phyloP scores from a whole-genome alignment of 2,888 invertebrate species.

The Argyresthia albistria region DNA sequence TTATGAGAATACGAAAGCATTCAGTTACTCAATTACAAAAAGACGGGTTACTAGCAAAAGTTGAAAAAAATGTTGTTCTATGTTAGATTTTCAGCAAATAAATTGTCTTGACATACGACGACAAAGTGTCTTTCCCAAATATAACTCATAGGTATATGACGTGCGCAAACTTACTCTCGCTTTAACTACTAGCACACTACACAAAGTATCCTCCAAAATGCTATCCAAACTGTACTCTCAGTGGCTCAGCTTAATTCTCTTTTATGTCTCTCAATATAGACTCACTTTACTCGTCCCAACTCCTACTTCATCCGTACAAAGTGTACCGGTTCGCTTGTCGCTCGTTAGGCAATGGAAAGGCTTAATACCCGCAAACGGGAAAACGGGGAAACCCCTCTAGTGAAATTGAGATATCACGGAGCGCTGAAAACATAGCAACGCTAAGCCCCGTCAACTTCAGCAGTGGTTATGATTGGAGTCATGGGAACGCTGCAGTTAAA shows the following conservation, averaged over 20 bases:
- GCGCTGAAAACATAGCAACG: conserved; percentile 64
- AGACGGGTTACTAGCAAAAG: too few relatives aligned
- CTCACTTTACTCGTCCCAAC: not conserved
- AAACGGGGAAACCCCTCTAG: conserved; percentile 43
- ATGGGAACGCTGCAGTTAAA: not conserved
- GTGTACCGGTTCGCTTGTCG: conserved; percentile 23
- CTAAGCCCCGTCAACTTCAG: conserved; percentile 47
- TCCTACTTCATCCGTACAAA: conserved; percentile 9
- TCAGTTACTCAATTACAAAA: too few relatives aligned
- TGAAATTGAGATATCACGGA: conserved; percentile 55
- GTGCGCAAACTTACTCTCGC: too few relatives aligned
- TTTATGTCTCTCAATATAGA: not conserved
- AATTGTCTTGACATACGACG: not conserved
- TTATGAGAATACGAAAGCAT: too few relatives aligned
- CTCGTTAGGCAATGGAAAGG: conserved; percentile 25
- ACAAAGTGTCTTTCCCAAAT: too few relatives aligned
- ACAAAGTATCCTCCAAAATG: not conserved
- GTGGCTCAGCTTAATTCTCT: not conserved
- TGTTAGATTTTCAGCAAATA: not conserved
- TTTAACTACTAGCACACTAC: conserved; percentile 17
- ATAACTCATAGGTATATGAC: too few relatives aligned
- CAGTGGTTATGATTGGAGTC: conserved; percentile 28
- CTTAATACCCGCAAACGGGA: conserved; percentile 48
- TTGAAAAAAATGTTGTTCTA: too few relatives aligned
- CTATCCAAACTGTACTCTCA: not conserved